Evolutionary conservation across 2,888 invertebrate species (phyloP).

Genomic region (Cancer borealis): DNA sequence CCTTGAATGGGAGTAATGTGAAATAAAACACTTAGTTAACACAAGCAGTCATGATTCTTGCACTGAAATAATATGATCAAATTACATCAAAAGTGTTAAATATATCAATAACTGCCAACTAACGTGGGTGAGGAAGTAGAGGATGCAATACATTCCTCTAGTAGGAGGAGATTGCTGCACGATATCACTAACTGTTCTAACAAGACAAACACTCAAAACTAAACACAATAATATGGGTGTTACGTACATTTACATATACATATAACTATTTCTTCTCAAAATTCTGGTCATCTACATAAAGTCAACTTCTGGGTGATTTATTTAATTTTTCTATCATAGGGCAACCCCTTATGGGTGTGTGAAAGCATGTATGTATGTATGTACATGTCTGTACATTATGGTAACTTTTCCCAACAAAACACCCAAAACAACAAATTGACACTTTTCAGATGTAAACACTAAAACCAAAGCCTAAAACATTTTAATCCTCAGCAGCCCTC

Average conservation of each 20-base stretch:
- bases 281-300: not conserved
- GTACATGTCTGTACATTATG: not conserved
- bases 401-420: not conserved
- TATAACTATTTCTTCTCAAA: not conserved
- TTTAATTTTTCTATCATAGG: not conserved
- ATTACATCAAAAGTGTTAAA: not conserved
- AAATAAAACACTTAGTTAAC: not conserved
- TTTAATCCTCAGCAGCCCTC: constrained; percentile 28
- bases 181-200: not conserved
- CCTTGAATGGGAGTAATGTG: not conserved
- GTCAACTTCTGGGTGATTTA: not conserved
- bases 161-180: not conserved
- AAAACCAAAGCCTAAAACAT: not conserved
- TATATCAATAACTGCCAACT: not conserved
- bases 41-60: not conserved
- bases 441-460: not conserved
- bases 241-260: not conserved
- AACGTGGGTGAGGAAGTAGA: not conserved
- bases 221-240: not conserved
- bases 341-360: constrained; percentile 1
- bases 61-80: constrained; percentile 1
- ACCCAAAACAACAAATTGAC: constrained; percentile 14
- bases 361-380: constrained; percentile 21
- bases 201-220: not conserved
- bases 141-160: not conserved